Evolutionary conservation across 2,113 vertebrate genomes (phyloP), one percentile per base, ranked within the genome.

Genomic region (Heterotilapia buettikoferi): DNA sequence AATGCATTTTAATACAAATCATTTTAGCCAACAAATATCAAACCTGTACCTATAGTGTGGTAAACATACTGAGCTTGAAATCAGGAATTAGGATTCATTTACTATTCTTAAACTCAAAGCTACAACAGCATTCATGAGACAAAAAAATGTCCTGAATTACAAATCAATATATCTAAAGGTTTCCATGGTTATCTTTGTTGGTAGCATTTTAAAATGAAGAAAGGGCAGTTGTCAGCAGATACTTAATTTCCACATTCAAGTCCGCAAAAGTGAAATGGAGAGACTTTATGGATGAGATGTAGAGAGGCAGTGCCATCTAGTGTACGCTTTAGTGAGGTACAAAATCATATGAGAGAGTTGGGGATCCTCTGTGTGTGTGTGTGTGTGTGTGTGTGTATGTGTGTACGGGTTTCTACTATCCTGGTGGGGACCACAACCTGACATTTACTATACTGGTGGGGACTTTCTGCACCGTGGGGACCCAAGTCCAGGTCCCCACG

Each of bases 71-170:
- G 31, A 36, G 6, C 1, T 12, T 66, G 12, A 43, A 71, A 71
- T 71, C 19, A 5, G 56, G 24, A 57, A 26, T 26, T 57, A 57
- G 54, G 56, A 16, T 29, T 57, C 24, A 59, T 59, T 59, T 59
- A 9, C 1, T 59, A 59, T 29, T 59, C 56, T 59, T 16, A 59
- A 59, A 59, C 56, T 59, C 56, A 59, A 2, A 59, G 56, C 24
- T 59, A 1, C 56, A 29, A 29, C 56, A 4, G 12, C 66, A 24
- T 43, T 9, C 36, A 71, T 21, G 12, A 71, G 11, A 43, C 13
- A 21, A 71, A 43, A 68, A 8, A 24, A 0, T 0, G 1, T 71
- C 12, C 12, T 24, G 38, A 16, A 71, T 71, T 24, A 68, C 16
- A 63, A 63, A 63, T 19, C 9, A 18, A 18, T 31, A 6, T 33